phyloP scores from a whole-genome alignment of 2,113 vertebrate species.

The Typhlomys cinereus region DNA sequence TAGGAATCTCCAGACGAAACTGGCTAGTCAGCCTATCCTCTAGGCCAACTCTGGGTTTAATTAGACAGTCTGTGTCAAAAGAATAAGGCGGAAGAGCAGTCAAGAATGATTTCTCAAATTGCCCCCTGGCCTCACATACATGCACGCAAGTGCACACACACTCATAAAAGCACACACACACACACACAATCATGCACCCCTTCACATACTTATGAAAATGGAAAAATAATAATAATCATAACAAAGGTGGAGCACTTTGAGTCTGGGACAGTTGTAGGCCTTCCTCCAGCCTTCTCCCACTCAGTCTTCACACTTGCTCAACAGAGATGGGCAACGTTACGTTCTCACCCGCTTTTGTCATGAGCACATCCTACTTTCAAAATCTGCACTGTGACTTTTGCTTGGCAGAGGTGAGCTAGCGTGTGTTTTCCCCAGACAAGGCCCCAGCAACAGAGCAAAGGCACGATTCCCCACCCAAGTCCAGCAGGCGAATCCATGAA shows the following conservation, averaged over 20 bases:
- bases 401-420: no score
- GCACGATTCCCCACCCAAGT: no score
- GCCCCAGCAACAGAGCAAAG: no score
- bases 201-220: background rate
- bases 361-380: background rate
- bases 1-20: background rate
- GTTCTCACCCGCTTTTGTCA: background rate
- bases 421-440: background rate
- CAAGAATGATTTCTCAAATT: background rate
- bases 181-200: background rate
- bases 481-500: no score
- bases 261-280: accelerated
- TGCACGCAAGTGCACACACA: background rate
- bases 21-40: background rate
- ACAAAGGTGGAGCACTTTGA: background rate
- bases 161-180: background rate
- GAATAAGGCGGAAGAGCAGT: background rate
- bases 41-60: background rate
- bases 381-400: background rate
- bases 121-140: background rate
- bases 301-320: no score
- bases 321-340: no score
- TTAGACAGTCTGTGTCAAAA: background rate
- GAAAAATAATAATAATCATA: background rate
- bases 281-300: background rate